phyloP scores from a whole-genome alignment of 2,113 vertebrate species.

The Collichthys lucidus region DNA sequence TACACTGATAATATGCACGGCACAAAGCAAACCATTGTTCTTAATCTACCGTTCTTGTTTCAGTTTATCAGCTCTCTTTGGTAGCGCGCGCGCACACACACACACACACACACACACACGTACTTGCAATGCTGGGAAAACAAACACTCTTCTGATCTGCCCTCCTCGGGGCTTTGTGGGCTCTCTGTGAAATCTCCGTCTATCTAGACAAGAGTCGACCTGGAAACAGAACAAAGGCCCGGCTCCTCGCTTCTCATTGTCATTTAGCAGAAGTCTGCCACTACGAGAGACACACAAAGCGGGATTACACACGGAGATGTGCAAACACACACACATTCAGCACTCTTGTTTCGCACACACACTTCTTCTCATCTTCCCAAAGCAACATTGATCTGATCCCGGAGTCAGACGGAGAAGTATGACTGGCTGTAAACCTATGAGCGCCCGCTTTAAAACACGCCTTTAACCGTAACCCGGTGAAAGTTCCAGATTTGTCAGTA shows the following conservation, averaged over 20 bases:
- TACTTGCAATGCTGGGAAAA: constrained; percentile 55
- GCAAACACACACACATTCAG: constrained; percentile 1
- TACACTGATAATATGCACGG: constrained; percentile 30
- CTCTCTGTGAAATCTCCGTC: constrained; percentile 59
- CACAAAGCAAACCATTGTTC: constrained; percentile 64
- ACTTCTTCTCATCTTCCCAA: constrained; percentile 67
- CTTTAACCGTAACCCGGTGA: constrained; percentile 76
- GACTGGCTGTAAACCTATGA: constrained; percentile 53
- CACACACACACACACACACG: constrained; percentile 11
- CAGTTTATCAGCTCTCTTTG: constrained; percentile 57
- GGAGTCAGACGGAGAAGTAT: constrained; percentile 65
- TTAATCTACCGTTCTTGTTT: constrained; percentile 52
- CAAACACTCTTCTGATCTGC: constrained; percentile 69
- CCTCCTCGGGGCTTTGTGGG: constrained; percentile 60
- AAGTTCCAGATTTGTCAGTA: constrained; percentile 75
- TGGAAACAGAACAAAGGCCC: constrained; percentile 64
- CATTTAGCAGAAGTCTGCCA: constrained; percentile 44
- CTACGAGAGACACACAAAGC: constrained; percentile 39
- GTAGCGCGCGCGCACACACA: constrained; percentile 29
- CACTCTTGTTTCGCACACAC: constrained; percentile 11
- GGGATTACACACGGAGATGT: constrained; percentile 13
- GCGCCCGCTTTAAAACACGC: constrained; percentile 74
- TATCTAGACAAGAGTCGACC: constrained; percentile 67
- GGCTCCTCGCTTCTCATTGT: constrained; percentile 42
- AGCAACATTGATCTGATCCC: constrained; percentile 74